These are phyloP conservation scores for Felis chaus DNA, from an alignment of 2,113 vertebrate genomes.

Conservation along the genomic window DNA sequence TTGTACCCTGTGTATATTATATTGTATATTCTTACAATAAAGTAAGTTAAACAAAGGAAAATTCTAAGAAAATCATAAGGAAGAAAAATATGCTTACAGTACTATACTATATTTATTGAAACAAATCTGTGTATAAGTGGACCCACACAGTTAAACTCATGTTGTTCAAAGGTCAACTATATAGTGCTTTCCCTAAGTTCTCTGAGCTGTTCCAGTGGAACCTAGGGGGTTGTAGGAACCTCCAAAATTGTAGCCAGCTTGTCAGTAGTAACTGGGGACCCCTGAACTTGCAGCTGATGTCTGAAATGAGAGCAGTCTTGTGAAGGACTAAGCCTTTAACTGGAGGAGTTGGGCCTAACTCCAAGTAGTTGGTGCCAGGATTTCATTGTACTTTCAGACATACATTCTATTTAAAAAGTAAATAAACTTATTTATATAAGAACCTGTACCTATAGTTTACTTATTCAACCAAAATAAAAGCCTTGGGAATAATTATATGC, in stretches of 20 bases:
- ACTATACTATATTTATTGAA: not conserved
- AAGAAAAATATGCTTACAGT: not conserved
- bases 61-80: not conserved
- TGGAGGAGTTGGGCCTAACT: not conserved
- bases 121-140: not conserved
- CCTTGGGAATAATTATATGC: not conserved
- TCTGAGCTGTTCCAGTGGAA: not conserved
- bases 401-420: not conserved
- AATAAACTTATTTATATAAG: not conserved
- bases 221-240: not conserved
- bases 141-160: not conserved
- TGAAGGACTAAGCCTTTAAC: not conserved
- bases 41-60: not conserved
- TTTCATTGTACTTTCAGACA: not conserved
- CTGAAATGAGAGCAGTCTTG: not conserved
- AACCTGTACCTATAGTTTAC: not conserved
- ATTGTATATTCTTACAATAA: not conserved
- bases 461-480: conserved; percentile 6
- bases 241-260: not conserved
- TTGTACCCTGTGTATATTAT: not conserved
- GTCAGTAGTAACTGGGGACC: not conserved
- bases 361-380: not conserved
- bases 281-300: not conserved
- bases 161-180: not conserved
- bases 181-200: not conserved